Evolutionary conservation across 2,888 invertebrate genomes (phyloP), one percentile per base, ranked within the genome.

Genomic region (Metalampra italica): DNA sequence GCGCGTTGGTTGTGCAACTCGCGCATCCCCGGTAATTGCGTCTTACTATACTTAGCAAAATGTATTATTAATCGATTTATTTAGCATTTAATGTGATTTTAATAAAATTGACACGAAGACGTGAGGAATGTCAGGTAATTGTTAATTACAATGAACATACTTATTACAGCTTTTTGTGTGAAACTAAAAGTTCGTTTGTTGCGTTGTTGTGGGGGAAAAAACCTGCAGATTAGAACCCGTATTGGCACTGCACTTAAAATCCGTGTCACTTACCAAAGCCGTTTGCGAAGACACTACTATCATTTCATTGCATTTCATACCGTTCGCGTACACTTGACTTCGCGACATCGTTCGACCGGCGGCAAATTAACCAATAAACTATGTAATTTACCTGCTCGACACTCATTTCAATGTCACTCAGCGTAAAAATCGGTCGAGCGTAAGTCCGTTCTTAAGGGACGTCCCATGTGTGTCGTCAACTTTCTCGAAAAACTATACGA

Each of bases 1-100:
- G 64, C 67, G 58, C 56, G 56, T 56, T 52, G 61, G 65, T 79
- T 82, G 77, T 72, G 79, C 76, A 85, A 84, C 71, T 73, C 57
- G 68, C 75, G 67, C 74, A 68, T 71, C 70, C 60, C 45, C 59
- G 68, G 66, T 75, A 71, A 78, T 75, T 73, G 22, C 22, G 22
- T 22, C 22, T 22, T 22, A 22, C 11, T 32, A 9, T 32, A 11
- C 8, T 32, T 32, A 32, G 2, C 32, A 32, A 32, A 32, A 32
- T 32, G 11, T 9, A 32, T 32, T 32, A 32, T 4, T 32, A 32
- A 5, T 8, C n/a, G n/a, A n/a, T 32, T 32, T 32, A 2, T 32
- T 11, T 32, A 8, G 7, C 32, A 32, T 32, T 32, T 32, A 11
- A 32, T 32, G 11, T 1, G 32, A 3, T 32, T 2, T 9, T 32